phyloP scores from a whole-genome alignment of 2,888 invertebrate genomes.

The Urechis unicinctus region DNA sequence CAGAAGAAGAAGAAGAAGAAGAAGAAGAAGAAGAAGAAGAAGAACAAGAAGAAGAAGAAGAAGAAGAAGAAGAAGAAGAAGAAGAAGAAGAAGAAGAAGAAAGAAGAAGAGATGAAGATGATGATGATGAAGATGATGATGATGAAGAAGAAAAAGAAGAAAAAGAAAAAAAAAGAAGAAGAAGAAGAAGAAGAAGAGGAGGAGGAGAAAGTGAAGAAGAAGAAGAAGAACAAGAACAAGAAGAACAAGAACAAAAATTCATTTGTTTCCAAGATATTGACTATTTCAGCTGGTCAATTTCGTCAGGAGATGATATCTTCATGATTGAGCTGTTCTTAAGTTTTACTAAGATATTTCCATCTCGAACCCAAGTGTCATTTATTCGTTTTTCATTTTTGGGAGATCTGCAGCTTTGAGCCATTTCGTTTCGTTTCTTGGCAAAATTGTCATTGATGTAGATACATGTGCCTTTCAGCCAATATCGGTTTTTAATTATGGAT shows the following conservation, averaged over 20 bases:
- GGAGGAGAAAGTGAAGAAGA: neutral
- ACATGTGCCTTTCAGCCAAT: too few relatives aligned
- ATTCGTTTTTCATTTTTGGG: too few relatives aligned
- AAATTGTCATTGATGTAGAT: too few relatives aligned
- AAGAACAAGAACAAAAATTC: neutral
- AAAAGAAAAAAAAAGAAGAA: neutral
- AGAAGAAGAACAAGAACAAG: neutral
- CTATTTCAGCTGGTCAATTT: too few relatives aligned
- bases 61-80: conserved; percentile 3
- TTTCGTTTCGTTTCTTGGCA: too few relatives aligned
- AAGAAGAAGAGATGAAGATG: neutral
- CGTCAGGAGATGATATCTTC: too few relatives aligned
- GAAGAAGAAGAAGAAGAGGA: neutral
- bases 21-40: neutral
- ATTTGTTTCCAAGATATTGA: too few relatives aligned
- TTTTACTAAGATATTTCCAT: too few relatives aligned
- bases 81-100: neutral
- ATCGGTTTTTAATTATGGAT: too few relatives aligned
- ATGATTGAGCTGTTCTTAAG: too few relatives aligned
- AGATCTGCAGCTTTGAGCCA: too few relatives aligned
- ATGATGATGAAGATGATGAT: neutral
- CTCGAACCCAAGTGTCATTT: too few relatives aligned
- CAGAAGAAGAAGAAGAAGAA: neutral
- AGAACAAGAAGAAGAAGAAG: neutral
- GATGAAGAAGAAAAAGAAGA: neutral